These are phyloP conservation scores for Chaetodon trifasciatus DNA, from an alignment of 2,797 vertebrate genomes.

Conservation along the genomic window DNA sequence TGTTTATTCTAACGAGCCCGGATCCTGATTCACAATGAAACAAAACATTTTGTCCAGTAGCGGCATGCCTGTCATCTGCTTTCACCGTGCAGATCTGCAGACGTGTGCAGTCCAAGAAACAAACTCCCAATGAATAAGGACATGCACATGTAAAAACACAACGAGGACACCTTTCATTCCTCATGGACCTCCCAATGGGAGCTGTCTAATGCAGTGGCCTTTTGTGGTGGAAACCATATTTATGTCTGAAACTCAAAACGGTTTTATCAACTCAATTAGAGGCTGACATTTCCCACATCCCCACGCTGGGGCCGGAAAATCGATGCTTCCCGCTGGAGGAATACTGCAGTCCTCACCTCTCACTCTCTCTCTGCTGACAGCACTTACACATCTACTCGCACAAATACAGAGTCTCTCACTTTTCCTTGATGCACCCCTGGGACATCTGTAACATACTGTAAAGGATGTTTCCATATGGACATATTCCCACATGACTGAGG, in stretches of 20 bases:
- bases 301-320: slow-evolving; percentile 77
- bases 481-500: slow-evolving; percentile 46
- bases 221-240: slow-evolving; percentile 75
- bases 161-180: slow-evolving; percentile 56
- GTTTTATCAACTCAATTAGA: slow-evolving; percentile 87
- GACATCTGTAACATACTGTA: slow-evolving; percentile 48
- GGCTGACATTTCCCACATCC: slow-evolving; percentile 84
- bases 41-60: slow-evolving; percentile 37
- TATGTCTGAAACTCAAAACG: slow-evolving; percentile 81
- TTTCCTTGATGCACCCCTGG: slow-evolving; percentile 48
- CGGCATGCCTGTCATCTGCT: slow-evolving; percentile 26
- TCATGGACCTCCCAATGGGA: slow-evolving; percentile 56
- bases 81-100: slow-evolving; percentile 24
- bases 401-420: slow-evolving; percentile 31
- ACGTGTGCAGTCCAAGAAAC: slow-evolving; percentile 14
- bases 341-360: slow-evolving; percentile 80
- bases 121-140: slow-evolving; percentile 31
- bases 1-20: slow-evolving; percentile 60
- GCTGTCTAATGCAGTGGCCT: slow-evolving; percentile 68
- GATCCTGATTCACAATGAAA: slow-evolving; percentile 48
- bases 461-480: slow-evolving; percentile 68
- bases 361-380: slow-evolving; percentile 70
- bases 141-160: slow-evolving; percentile 43
- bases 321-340: slow-evolving; percentile 79
- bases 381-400: slow-evolving; percentile 51